phyloP scores from a whole-genome alignment of 2,113 vertebrate genomes.

The Pseudorectes ferrugineus region DNA sequence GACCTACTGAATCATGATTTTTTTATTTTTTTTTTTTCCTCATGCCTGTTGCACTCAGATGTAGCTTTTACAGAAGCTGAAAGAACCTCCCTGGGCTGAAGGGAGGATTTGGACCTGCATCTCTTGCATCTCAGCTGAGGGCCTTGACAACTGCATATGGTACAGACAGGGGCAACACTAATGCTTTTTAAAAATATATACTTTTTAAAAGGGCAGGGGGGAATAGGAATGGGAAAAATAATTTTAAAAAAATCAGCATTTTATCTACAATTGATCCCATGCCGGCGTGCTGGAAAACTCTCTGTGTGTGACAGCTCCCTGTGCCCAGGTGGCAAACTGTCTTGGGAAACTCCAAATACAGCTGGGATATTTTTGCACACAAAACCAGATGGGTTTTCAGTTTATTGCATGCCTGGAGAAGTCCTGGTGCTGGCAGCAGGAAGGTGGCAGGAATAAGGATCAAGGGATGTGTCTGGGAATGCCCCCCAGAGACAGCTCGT shows the following conservation, averaged over 20 bases:
- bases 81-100: not conserved
- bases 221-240: not conserved
- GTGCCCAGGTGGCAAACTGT: not conserved
- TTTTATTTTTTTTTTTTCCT: not conserved
- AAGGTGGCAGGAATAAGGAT: not conserved
- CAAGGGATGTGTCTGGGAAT: not conserved
- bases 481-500: rapidly evolving
- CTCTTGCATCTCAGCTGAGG: not conserved
- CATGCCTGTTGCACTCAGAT: not conserved
- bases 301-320: not conserved
- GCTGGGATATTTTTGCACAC: not conserved
- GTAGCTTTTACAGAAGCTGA: not conserved
- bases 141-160: too few relatives aligned
- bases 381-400: not conserved
- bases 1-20: not conserved
- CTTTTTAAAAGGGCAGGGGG: too few relatives aligned
- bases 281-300: not conserved
- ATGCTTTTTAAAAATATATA: not conserved
- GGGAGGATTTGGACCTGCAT: not conserved
- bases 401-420: not conserved
- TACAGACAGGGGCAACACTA: not conserved
- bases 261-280: not conserved
- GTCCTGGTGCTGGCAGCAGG: not conserved
- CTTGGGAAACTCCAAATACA: not conserved
- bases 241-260: not conserved